Conservation (phyloP, 2,888 invertebrate species). For the Frankliniella intonsa region DNA sequence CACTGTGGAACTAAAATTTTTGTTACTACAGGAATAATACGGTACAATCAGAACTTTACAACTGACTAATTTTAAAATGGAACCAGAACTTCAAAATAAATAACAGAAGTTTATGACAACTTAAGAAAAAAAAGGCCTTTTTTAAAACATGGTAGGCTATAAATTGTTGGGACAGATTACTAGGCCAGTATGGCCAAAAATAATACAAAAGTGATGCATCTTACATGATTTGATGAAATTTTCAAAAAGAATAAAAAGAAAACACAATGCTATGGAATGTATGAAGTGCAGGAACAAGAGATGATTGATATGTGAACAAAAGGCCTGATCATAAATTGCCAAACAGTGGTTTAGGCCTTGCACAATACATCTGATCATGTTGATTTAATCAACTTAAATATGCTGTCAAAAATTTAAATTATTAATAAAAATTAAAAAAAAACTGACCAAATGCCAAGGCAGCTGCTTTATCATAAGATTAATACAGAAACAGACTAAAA, state of each 20-base stretch:
- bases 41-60: neutral
- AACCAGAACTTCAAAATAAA: no score
- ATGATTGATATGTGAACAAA: neutral
- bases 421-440: neutral
- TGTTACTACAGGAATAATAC: neutral
- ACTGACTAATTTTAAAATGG: neutral
- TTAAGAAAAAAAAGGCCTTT: neutral
- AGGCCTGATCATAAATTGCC: neutral
- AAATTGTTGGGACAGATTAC: neutral
- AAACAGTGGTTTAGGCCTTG: no score
- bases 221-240: neutral
- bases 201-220: no score
- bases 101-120: neutral
- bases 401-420: neutral
- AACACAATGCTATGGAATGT: neutral
- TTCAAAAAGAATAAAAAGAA: neutral
- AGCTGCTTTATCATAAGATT: neutral
- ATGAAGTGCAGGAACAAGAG: neutral
- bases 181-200: no score
- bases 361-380: neutral
- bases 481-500: neutral
- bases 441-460: neutral
- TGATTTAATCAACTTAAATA: neutral
- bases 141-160: neutral
- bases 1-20: neutral